These are phyloP conservation scores for Brachyistius frenatus DNA, from an alignment of 2,113 vertebrate genomes.

Conservation along the genomic window DNA sequence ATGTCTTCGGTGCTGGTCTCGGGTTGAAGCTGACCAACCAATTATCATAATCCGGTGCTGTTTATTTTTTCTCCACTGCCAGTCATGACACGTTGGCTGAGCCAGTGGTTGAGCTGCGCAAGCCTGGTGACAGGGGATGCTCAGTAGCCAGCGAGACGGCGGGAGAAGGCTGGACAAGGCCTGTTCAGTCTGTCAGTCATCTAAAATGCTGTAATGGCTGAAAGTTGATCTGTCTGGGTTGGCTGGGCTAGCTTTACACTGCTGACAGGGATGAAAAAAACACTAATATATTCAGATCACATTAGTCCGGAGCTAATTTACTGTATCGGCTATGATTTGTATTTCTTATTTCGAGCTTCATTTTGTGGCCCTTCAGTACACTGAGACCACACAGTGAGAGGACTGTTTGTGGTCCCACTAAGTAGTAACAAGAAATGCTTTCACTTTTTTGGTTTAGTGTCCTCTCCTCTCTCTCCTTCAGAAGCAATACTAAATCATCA, in stretches of 20 bases:
- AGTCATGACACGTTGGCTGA: slow-evolving; percentile 65
- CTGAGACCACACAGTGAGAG: slow-evolving; percentile 20
- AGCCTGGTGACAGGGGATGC: slow-evolving; percentile 78
- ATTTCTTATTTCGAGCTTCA: slow-evolving; percentile 28
- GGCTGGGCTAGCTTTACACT: slow-evolving; percentile 16
- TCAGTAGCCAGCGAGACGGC: slow-evolving; percentile 43
- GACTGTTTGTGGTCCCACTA: neutral
- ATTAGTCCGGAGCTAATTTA: slow-evolving; percentile 21
- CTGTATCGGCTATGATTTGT: slow-evolving; percentile 42
- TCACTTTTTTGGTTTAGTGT: too few species aligned
- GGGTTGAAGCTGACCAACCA: slow-evolving; percentile 86
- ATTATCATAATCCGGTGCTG: slow-evolving; percentile 90
- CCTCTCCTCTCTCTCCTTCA: neutral
- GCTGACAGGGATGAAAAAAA: slow-evolving; percentile 29
- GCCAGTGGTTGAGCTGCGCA: slow-evolving; percentile 56
- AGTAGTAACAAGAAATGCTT: neutral
- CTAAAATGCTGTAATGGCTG: slow-evolving; percentile 51
- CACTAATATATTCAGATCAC: slow-evolving; percentile 42
- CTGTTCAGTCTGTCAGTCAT: slow-evolving; percentile 69
- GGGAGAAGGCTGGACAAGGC: slow-evolving; percentile 49
- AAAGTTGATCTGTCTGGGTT: slow-evolving; percentile 61
- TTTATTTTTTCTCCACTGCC: slow-evolving; percentile 88
- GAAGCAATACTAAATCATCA: neutral
- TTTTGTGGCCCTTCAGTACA: slow-evolving; percentile 4
- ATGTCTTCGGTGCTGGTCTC: slow-evolving; percentile 79